Evolutionary conservation across 64 coral and sea anemone species (phyloP), one percentile per base, ranked within the genome.

Genomic region (Porites australiensis): DNA sequence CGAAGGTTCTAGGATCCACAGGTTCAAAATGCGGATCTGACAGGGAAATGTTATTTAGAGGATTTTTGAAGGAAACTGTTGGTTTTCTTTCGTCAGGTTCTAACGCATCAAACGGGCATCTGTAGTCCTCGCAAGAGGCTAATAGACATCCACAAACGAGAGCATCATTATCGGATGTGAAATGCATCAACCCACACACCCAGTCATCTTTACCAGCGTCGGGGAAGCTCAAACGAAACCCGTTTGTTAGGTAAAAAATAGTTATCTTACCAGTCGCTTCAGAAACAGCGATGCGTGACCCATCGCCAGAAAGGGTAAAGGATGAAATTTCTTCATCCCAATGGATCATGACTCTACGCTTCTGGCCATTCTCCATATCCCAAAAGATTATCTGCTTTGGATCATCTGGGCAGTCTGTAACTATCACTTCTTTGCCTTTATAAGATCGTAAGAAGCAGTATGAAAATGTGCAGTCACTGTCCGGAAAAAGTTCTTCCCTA

Each of bases 151-250:
- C 78, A 63, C 78, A 63, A 13, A 46, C 78, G 8, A 82, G 78
- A 19, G 78, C 45, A 13, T 44, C 63, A 16, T 63, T 62, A 14
- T 82, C 78, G 8, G 22, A 15, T 6, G 78, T 82, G 58, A 82
- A 82, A 22, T 82, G 78, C 57, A 82, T 61, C 23, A 82, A 45
- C 7, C 58, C 78, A 62, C 78, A 64, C 10, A 63, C 57, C 11
- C 53, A 37, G 27, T 37, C 11, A 55, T 8, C 8, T 23, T 16
- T 43, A 5, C 18, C 18, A 18, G 12, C 4, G 18, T 19, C 22
- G 11, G 62, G 2, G 5, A 58, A 74, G 14, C 19, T 21, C 4
- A 5, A 23, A 4, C 54, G 2, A 15, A 0, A 37, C 2, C 44
- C 22, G 0, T n/a, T 6, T 44, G 4, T 47, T 7, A 10, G 2